Evolutionary conservation across 2,797 vertebrate species (phyloP), one percentile per base, ranked within the genome.

Genomic region (Sebastes minor): DNA sequence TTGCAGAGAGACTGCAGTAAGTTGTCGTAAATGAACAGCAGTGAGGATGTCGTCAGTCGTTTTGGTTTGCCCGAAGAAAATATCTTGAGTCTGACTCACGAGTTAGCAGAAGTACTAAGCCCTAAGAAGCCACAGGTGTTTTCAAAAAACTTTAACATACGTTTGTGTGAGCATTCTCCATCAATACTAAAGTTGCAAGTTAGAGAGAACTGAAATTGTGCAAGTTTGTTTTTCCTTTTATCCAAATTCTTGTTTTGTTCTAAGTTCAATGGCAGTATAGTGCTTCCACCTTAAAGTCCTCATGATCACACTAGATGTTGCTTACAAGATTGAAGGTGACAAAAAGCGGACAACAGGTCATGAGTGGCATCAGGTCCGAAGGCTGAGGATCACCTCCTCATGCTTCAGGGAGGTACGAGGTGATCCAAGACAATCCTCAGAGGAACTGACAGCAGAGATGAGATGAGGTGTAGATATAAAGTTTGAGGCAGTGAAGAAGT

Each of bases 271-370:
- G 20, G 49, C 49, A 53, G 9, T 53, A 53, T 53, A 53, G 49
- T 53, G 49, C 8, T 53, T 53, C 49, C 49, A 53, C 20, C 49
- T 53, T 53, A 53, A 53, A 53, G 53, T 60, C 67, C 33, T 23
- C n/a, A 42, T 33, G 7, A 67, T 77, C 32, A 76, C 7, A 33
- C 32, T 52, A 46, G 23, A 55, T 70, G 59, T 49, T 65, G 23
- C 20, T 63, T 57, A 30, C 23, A 60, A 64, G 77, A 71, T 10
- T 79, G 68, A 62, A 74, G 61, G 61, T 76, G 53, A 64, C 57
- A 57, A 33, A 61, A 62, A 77, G 6, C n/a, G 59, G 61, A 16
- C 38, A 32, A 27, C 30, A 53, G 69, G 49, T 33, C 32, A 65
- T 18, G n/a, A 62, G 35, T 49, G 60, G 61, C 64, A 55, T 81